Percentiles rank a stretch among this genome's conserved stretches.
Evolutionary conservation across 2,888 invertebrate species (phyloP).

Genomic region (Trachelus tabidus): DNA sequence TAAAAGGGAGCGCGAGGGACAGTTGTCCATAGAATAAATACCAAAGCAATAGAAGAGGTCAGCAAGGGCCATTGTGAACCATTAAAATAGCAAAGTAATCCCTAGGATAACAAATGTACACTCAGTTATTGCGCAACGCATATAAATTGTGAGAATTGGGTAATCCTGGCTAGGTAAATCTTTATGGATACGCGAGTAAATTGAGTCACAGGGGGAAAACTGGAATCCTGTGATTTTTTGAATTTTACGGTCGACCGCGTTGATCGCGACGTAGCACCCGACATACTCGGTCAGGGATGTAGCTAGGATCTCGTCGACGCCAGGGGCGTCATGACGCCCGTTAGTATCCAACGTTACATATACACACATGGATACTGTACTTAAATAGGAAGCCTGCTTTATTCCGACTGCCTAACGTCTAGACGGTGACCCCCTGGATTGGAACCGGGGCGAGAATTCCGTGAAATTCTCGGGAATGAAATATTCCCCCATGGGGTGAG

Average conservation of each 20-base stretch:
- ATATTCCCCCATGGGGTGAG: constrained; percentile 44
- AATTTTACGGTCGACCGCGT: not conserved
- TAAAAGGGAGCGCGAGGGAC: not conserved
- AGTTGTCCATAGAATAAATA: not conserved
- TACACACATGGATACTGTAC: not conserved
- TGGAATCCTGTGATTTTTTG: not conserved
- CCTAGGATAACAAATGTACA: not conserved
- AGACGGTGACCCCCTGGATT: constrained; percentile 1
- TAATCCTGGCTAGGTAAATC: not conserved
- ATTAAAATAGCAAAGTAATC: not conserved
- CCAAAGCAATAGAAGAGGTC: not conserved
- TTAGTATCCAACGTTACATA: not conserved
- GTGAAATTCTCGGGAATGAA: constrained; percentile 53
- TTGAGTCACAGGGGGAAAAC: not conserved
- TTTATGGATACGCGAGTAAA: not conserved
- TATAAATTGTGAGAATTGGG: not conserved
- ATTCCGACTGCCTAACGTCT: not conserved
- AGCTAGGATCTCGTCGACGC: not conserved
- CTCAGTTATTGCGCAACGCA: not conserved
- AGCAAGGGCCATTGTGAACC: not conserved
- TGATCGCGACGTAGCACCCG: not conserved
- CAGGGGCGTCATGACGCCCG: not conserved
- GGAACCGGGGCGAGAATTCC: not conserved
- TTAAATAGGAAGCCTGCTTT: not conserved
- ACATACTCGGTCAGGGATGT: not conserved